A percentile compares a stretch with the other conserved stretches of the same genome.
These are phyloP conservation scores for Thymallus thymallus DNA, from an alignment of 2,113 vertebrate genomes.

Conservation along the genomic window DNA sequence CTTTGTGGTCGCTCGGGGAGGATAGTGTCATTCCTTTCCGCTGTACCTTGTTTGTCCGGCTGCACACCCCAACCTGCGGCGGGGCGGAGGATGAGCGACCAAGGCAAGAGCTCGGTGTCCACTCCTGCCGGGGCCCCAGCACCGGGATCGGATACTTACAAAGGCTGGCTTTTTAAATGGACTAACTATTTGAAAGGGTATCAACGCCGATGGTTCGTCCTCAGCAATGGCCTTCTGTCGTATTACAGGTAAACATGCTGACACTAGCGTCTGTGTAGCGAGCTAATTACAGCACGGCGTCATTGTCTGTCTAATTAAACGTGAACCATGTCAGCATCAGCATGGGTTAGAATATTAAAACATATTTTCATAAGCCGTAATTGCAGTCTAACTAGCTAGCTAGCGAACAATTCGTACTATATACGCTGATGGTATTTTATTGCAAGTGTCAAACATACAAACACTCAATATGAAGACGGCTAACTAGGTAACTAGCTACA, in stretches of 20 bases:
- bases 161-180: conserved; percentile 98
- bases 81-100: conserved; percentile 63
- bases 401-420: no score
- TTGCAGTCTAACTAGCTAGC: no score
- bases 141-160: conserved; percentile 80
- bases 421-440: no score
- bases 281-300: not conserved
- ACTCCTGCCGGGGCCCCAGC: conserved; percentile 65
- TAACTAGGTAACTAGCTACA: no score
- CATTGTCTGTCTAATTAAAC: not conserved
- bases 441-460: no score
- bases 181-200: conserved; percentile 97
- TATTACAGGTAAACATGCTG: conserved; percentile 85
- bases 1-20: conserved; percentile 29
- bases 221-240: conserved; percentile 92
- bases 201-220: conserved; percentile 95
- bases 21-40: conserved; percentile 71
- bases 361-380: no score
- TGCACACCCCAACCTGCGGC: conserved; percentile 55
- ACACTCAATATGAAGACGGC: no score
- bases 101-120: conserved; percentile 69
- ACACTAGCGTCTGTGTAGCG: not conserved
- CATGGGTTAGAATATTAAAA: not conserved
- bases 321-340: not conserved
- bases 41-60: conserved; percentile 71